Percentiles rank a stretch among this genome's conserved stretches.
Evolutionary conservation across 2,797 vertebrate species (phyloP).

Genomic region (Heterohyrax brucei): DNA sequence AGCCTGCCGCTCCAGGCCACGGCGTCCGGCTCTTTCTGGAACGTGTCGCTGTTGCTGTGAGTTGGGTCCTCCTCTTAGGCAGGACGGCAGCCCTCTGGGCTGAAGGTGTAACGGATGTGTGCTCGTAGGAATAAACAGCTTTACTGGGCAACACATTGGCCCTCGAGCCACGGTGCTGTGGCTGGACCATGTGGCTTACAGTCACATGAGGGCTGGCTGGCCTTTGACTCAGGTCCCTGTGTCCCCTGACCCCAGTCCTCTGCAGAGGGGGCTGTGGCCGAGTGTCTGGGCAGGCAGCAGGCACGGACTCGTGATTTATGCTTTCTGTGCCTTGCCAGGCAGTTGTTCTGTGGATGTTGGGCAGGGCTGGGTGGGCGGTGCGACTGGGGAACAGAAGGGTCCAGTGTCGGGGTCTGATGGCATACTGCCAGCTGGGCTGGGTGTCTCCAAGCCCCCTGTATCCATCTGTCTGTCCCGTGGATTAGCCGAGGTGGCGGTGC

Average conservation of each 20-base stretch:
- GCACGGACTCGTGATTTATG: not conserved
- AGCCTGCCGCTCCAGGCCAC: not conserved
- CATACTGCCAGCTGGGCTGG: constrained; percentile 85
- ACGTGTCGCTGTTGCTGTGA: constrained; percentile 13
- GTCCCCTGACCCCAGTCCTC: not conserved
- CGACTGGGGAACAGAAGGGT: constrained; percentile 48
- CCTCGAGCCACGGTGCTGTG: not conserved
- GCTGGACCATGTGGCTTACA: not conserved
- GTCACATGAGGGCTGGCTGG: not conserved
- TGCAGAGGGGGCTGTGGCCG: not conserved
- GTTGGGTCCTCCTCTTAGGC: not conserved
- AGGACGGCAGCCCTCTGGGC: not conserved
- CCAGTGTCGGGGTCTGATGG: constrained; percentile 88
- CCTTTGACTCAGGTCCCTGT: accelerated
- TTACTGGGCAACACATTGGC: not conserved
- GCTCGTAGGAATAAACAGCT: not conserved
- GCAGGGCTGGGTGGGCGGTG: not conserved
- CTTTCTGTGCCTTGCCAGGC: not conserved
- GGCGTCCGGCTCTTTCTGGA: accelerated
- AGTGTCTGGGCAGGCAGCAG: not conserved
- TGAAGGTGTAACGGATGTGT: accelerated
- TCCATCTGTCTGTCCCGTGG: constrained; percentile 72
- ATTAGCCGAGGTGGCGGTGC: constrained; percentile 87
- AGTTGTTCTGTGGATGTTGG: constrained; percentile 72
- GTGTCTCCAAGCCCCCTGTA: constrained; percentile 63